Conservation (phyloP, 2,888 invertebrate species). For the Parnassius glacialis region DNA sequence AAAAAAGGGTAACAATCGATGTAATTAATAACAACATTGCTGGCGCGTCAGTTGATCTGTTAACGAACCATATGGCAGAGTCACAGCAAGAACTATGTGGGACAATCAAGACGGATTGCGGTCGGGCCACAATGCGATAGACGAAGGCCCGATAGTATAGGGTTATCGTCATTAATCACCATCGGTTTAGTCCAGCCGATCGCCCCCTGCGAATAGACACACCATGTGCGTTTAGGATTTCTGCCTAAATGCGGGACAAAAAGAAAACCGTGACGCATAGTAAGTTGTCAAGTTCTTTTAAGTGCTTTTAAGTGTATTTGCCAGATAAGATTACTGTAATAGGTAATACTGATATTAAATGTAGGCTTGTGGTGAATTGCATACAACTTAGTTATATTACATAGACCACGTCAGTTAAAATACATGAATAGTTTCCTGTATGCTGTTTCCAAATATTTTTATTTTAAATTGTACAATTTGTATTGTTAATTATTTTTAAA, state of each 20-base stretch:
- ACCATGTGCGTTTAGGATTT: slow-evolving; percentile 17
- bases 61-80: slow-evolving; percentile 10
- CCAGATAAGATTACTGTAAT: no score
- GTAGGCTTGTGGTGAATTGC: no score
- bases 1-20: background rate
- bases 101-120: slow-evolving; percentile 49
- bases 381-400: no score
- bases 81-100: slow-evolving; percentile 38
- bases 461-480: no score
- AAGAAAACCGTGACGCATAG: background rate
- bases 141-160: slow-evolving; percentile 41
- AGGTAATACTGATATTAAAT: no score
- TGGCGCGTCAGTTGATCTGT: background rate
- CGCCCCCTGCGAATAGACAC: slow-evolving; percentile 26
- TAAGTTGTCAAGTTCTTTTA: background rate
- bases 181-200: slow-evolving; percentile 36
- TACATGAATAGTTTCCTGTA: no score
- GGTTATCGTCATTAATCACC: slow-evolving; percentile 55
- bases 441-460: no score
- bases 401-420: no score
- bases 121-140: slow-evolving; percentile 33
- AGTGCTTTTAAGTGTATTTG: background rate
- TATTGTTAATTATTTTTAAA: no score
- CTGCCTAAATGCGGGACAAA: background rate
- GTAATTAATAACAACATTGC: background rate